Percentiles rank a stretch among this genome's conserved stretches.
Conservation (phyloP, 2,888 invertebrate species). For the Eupithecia subumbrata region DNA sequence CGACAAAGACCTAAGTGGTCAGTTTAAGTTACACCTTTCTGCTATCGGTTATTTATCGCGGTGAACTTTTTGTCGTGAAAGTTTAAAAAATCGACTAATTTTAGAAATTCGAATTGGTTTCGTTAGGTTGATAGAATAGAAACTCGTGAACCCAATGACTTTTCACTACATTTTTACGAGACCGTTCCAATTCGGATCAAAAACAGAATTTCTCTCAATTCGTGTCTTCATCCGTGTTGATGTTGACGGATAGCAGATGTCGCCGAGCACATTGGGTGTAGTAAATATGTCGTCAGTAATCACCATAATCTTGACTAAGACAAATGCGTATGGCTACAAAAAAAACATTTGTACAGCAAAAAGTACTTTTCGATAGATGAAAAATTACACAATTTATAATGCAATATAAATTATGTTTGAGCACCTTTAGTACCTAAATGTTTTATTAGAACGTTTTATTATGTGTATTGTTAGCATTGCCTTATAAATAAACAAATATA, state of each 20-base stretch:
- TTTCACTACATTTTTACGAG: slow-evolving; percentile 22
- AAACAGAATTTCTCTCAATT: slow-evolving; percentile 24
- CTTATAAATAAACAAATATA: too few relatives aligned
- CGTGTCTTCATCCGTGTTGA: slow-evolving; percentile 17
- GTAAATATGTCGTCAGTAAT: slow-evolving; percentile 9
- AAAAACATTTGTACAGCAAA: not conserved
- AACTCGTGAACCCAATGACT: slow-evolving; percentile 24
- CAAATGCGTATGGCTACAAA: not conserved
- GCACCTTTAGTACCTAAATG: too few relatives aligned
- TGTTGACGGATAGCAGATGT: slow-evolving; percentile 21
- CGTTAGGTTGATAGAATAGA: slow-evolving; percentile 10
- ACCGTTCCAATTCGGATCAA: slow-evolving; percentile 17
- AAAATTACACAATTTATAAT: not conserved
- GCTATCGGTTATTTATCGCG: not conserved
- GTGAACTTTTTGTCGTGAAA: not conserved
- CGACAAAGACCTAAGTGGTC: not conserved
- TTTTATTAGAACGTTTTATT: too few relatives aligned
- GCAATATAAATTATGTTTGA: too few relatives aligned
- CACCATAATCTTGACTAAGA: slow-evolving; percentile 1
- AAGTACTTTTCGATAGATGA: not conserved
- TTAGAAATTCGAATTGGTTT: slow-evolving; percentile 10
- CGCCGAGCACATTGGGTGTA: slow-evolving; percentile 1
- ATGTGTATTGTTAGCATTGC: too few relatives aligned
- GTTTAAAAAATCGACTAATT: not conserved
- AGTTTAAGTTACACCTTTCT: not conserved